Percentiles rank a stretch among this genome's conserved stretches.
Conservation (phyloP, 2,113 vertebrate species). For the Acanthochromis polyacanthus region DNA sequence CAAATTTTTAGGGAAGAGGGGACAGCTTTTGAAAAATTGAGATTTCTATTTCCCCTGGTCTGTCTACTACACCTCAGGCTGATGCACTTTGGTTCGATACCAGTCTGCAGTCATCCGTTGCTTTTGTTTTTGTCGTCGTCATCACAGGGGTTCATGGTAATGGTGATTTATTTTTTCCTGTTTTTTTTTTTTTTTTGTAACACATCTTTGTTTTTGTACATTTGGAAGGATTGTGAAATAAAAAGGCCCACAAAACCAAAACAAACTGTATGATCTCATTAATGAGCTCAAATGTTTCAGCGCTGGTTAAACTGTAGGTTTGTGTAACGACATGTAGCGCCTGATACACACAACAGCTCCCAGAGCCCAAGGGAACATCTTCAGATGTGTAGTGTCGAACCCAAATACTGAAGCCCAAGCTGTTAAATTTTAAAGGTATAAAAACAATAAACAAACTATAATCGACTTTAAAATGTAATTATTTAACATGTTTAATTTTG, state of each 20-base stretch:
- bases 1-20: slow-evolving; percentile 69
- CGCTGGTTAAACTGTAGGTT: too few species aligned
- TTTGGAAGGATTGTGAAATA: slow-evolving; percentile 87
- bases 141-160: slow-evolving; percentile 61
- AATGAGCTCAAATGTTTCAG: background rate
- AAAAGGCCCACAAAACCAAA: slow-evolving; percentile 85
- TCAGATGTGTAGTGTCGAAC: too few species aligned
- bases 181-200: slow-evolving; percentile 67
- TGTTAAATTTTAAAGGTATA: too few species aligned
- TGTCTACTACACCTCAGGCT: slow-evolving; percentile 72
- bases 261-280: slow-evolving; percentile 21
- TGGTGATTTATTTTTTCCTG: slow-evolving; percentile 66
- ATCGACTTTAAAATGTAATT: too few species aligned
- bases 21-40: slow-evolving; percentile 69
- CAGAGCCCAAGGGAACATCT: too few species aligned
- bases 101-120: slow-evolving; percentile 69
- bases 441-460: too few species aligned
- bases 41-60: slow-evolving; percentile 69
- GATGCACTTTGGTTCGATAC: slow-evolving; percentile 82
- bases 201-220: slow-evolving; percentile 85
- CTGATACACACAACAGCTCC: too few species aligned
- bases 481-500: too few species aligned
- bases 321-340: too few species aligned
- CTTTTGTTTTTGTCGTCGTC: slow-evolving; percentile 57
- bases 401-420: too few species aligned